Evolutionary conservation across 92 coral and sea anemone genomes (phyloP).

Genomic region (Nematostella vectensis): DNA sequence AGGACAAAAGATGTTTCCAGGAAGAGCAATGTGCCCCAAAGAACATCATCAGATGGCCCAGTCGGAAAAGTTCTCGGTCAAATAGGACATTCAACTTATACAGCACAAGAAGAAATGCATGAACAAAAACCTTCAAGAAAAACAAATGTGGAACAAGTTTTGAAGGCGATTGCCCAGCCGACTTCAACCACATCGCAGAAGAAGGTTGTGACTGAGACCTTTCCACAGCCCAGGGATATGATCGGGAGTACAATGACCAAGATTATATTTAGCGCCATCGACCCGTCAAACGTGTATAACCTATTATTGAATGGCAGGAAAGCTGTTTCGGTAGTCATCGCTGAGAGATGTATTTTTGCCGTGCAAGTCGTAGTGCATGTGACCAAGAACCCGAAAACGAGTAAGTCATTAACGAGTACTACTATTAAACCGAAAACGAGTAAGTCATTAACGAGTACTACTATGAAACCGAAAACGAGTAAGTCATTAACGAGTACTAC

Average conservation of each 20-base stretch:
- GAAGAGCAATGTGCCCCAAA: background rate
- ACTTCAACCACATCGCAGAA: background rate
- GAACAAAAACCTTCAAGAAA: slow-evolving; percentile 6
- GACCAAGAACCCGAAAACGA: slow-evolving; percentile 13
- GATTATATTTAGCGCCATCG: slow-evolving; percentile 19
- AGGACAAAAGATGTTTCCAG: background rate
- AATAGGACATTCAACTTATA: background rate
- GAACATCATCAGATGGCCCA: background rate
- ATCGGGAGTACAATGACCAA: slow-evolving; percentile 12
- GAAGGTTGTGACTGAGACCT: background rate
- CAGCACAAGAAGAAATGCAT: background rate
- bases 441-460: too few species aligned
- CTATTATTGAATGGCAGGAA: slow-evolving; percentile 11
- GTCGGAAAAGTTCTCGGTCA: background rate
- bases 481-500: too few species aligned
- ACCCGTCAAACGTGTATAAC: slow-evolving; percentile 11
- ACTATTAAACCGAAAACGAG: too few species aligned
- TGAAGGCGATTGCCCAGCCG: slow-evolving; percentile 19
- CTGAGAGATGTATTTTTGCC: background rate
- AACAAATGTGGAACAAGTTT: slow-evolving; percentile 17
- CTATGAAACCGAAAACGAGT: too few species aligned
- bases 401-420: slow-evolving; percentile 22
- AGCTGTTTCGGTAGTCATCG: slow-evolving; percentile 12
- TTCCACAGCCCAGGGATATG: slow-evolving; percentile 17
- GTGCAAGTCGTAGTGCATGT: slow-evolving; percentile 3